A percentile compares a stretch with the other conserved stretches of the same genome.
These are phyloP conservation scores for Microcebus murinus DNA, from an alignment of 2,113 vertebrate species.

Conservation along the genomic window DNA sequence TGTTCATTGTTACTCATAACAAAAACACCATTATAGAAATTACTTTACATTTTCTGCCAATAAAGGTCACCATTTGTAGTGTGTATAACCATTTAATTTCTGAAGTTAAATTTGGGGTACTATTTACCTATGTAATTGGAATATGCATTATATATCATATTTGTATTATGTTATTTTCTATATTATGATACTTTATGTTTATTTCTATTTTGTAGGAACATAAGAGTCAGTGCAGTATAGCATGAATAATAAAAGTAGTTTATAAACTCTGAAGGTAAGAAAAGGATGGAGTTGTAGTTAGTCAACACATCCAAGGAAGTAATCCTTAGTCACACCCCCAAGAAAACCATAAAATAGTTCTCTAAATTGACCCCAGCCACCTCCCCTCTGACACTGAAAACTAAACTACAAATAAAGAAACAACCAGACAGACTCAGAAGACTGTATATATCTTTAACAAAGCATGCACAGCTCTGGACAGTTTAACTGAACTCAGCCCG, in stretches of 20 bases:
- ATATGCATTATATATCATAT: background rate
- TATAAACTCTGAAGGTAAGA: background rate
- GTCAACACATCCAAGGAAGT: background rate
- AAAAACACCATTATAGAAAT: background rate
- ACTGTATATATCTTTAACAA: background rate
- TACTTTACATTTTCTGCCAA: background rate
- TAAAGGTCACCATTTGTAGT: background rate
- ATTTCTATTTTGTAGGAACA: background rate
- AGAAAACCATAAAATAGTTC: background rate
- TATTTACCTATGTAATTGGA: background rate
- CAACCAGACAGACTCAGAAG: background rate
- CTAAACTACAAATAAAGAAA: background rate
- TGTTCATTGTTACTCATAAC: background rate
- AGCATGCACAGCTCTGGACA: accelerated
- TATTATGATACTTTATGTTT: background rate
- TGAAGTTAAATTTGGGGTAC: background rate
- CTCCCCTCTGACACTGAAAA: background rate
- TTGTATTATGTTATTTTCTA: background rate
- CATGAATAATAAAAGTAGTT: background rate
- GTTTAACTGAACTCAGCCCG: background rate
- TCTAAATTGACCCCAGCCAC: background rate
- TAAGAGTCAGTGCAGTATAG: background rate
- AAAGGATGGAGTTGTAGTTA: background rate
- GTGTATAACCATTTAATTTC: background rate
- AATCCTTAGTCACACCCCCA: background rate